Evolutionary conservation across 2,797 vertebrate species (phyloP).

Genomic region (Mus spretus): DNA sequence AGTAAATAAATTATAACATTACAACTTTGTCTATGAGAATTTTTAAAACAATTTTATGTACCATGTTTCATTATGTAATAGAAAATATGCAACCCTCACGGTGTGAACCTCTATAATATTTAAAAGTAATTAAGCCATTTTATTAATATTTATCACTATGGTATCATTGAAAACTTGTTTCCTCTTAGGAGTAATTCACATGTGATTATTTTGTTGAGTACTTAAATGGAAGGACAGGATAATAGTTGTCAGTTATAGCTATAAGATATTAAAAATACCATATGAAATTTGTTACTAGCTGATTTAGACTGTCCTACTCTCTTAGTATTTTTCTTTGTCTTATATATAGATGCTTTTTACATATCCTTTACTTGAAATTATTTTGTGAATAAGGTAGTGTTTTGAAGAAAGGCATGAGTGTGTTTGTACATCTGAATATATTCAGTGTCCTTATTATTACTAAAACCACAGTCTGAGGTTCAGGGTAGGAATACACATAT

Average conservation of each 20-base stretch:
- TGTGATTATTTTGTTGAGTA: not conserved
- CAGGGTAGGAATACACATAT: not conserved
- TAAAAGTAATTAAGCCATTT: not conserved
- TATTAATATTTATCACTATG: not conserved
- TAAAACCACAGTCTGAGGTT: not conserved
- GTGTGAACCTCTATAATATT: not conserved
- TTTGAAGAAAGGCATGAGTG: constrained; percentile 27
- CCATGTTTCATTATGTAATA: not conserved
- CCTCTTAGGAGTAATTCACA: not conserved
- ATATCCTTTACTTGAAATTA: not conserved
- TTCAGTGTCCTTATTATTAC: not conserved
- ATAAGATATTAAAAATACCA: not conserved
- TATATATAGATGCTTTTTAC: constrained; percentile 16
- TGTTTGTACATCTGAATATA: not conserved
- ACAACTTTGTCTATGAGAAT: not conserved
- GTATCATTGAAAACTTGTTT: not conserved
- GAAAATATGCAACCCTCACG: not conserved
- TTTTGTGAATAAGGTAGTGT: not conserved
- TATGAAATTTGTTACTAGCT: not conserved
- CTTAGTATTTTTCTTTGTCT: not conserved
- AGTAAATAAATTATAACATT: not conserved
- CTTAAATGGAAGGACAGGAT: not conserved
- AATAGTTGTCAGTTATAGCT: not conserved
- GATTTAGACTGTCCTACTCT: not conserved
- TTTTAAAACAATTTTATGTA: constrained; percentile 6